Percentiles rank a stretch among this genome's conserved stretches.
Evolutionary conservation across 37 sponge, comb jelly and placozoan genomes (phyloP).

Genomic region (Dysidea cf. avara): DNA sequence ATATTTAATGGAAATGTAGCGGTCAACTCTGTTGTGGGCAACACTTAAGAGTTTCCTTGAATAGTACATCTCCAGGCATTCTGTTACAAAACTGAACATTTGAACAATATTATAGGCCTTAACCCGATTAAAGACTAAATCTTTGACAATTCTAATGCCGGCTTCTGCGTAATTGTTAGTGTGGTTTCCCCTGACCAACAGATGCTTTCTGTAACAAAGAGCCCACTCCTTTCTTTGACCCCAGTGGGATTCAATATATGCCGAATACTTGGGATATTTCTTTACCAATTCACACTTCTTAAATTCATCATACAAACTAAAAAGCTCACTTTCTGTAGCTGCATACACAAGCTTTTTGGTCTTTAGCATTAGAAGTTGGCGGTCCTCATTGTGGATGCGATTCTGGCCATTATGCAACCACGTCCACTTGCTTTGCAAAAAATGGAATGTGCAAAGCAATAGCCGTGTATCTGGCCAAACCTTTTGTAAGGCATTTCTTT

Average conservation of each 20-base stretch:
- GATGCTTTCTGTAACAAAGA: constrained; percentile 3
- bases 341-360: constrained; percentile 7
- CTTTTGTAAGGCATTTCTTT: constrained; percentile 12
- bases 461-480: constrained; percentile 8
- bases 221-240: constrained; percentile 9
- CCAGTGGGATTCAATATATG: constrained; percentile 8
- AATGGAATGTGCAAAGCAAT: constrained; percentile 32
- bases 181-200: constrained; percentile 9
- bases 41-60: constrained; percentile 8
- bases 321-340: constrained; percentile 6
- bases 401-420: constrained; percentile 34
- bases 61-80: constrained; percentile 18
- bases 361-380: background rate
- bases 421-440: constrained; percentile 24
- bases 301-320: constrained; percentile 1
- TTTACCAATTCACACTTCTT: background rate
- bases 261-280: constrained; percentile 6
- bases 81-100: constrained; percentile 13
- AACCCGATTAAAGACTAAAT: constrained; percentile 13
- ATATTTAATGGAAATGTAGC: constrained; percentile 7
- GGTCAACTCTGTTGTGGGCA: constrained; percentile 9
- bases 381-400: constrained; percentile 13
- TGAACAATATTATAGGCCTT: constrained; percentile 26
- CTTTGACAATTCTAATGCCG: constrained; percentile 20
- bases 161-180: constrained; percentile 29